Conservation (phyloP, 1,140 invertebrate genomes). For the Pollicipes pollicipes region DNA sequence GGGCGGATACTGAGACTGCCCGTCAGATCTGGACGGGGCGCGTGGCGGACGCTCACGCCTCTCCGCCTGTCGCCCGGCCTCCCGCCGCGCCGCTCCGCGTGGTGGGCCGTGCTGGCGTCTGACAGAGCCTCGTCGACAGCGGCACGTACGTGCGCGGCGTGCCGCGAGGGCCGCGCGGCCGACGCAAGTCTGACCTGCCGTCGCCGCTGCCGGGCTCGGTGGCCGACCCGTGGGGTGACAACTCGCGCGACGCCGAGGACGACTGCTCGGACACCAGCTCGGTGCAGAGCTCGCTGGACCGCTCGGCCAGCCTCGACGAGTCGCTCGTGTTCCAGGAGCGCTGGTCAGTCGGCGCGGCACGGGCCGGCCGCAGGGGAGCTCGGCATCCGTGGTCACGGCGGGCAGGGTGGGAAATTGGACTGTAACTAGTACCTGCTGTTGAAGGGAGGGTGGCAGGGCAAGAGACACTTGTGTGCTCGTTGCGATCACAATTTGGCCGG, state of each 20-base stretch:
- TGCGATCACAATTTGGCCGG: too few relatives aligned
- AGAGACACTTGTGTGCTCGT: too few relatives aligned
- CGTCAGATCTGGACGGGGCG: too few relatives aligned
- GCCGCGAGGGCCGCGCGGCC: background rate
- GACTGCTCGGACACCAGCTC: background rate
- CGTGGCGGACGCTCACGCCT: too few relatives aligned
- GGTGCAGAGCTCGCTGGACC: constrained; percentile 4
- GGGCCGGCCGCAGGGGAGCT: constrained; percentile 20
- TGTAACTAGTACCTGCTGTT: too few relatives aligned
- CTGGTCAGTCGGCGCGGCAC: constrained; percentile 43
- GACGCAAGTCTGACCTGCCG: background rate
- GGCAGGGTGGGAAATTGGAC: constrained; percentile 41
- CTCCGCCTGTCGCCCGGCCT: too few relatives aligned
- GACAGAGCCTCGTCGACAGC: background rate
- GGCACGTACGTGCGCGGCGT: background rate
- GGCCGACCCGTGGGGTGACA: background rate
- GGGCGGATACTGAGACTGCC: too few relatives aligned
- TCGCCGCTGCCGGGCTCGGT: background rate
- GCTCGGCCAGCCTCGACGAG: background rate
- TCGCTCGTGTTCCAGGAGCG: constrained; percentile 1
- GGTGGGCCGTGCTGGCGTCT: too few relatives aligned
- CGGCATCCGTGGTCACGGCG: constrained; percentile 27
- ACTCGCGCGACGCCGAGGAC: constrained; percentile 1
- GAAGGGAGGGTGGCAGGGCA: too few relatives aligned
- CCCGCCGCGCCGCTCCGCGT: too few relatives aligned